Base-by-base conservation (phyloP, 2,888 invertebrate genomes). In the Trissoscelio sp. region DNA sequence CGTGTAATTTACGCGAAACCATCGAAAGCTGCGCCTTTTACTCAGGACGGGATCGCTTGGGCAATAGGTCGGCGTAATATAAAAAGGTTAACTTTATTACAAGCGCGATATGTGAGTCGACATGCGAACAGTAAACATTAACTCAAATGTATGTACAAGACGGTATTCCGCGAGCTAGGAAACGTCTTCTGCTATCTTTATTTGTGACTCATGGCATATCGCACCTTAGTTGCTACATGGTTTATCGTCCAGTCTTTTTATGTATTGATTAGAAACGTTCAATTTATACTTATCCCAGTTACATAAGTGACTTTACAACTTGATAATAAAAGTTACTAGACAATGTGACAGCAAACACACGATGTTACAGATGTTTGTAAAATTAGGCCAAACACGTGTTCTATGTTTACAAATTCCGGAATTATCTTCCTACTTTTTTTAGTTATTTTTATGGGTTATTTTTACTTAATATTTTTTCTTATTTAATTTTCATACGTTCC, bases 21-120 rank as follows among this genome's bases (percentile, higher is more conserved):
- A 62, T 74, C 74, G 31, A n/a, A 46, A 62, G 77, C 55, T 77
- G 67, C 62, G 46, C 77, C 77, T 77, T 46, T 60, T 69, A 60
- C 64, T 64, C 46, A n/a, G n/a, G 34, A 51, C 28, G 14, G 24
- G 28, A 12, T 28, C 51, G 37, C 73, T 81, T 81, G 67, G 48
- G 81, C 73, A 81, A 81, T 81, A 81, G 81, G 81, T 81, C 81
- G 81, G 14, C 34, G 48, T 28, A 51, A 42, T 67, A 67, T 72
- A 77, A 77, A 81, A 81, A 81, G 72, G 77, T 72, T 77, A 81
- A 66, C 53, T 77, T 62, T 72, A 72, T 67, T 77, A 60, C 72
- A 37, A 22, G 12, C 53, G 37, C 22, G 75, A 77, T 72, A 72
- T 58, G 60, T 46, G 66, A 70, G 55, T 18, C 53, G 57, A 62